Percentiles rank a stretch among this genome's conserved stretches.
These are phyloP conservation scores for Papilio protenor DNA, from an alignment of 2,888 invertebrate species.

Conservation along the genomic window DNA sequence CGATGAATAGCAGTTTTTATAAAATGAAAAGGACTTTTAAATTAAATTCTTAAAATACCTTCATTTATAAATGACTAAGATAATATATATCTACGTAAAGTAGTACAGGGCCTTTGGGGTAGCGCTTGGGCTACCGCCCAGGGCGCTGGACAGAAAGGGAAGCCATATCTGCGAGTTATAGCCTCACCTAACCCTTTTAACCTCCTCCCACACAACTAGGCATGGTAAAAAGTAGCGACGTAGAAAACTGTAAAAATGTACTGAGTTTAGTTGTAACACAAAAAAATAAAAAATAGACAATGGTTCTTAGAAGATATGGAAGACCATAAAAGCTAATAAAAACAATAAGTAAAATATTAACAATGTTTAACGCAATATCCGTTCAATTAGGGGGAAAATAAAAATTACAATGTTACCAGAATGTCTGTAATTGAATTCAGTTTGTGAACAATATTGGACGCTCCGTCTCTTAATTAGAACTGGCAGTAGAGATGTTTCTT, in stretches of 20 bases:
- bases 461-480: constrained; percentile 19
- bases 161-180: no score
- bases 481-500: not conserved
- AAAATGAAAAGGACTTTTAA: constrained; percentile 3
- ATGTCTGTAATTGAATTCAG: constrained; percentile 29
- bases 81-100: no score
- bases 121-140: no score
- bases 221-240: no score
- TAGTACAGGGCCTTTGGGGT: no score
- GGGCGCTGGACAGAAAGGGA: no score
- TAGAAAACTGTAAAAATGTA: no score
- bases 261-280: no score
- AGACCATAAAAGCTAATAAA: not conserved
- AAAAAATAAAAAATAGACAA: no score
- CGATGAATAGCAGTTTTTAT: not conserved
- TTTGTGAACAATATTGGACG: not conserved
- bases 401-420: not conserved
- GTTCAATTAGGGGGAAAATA: constrained; percentile 1
- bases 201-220: no score
- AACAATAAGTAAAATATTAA: not conserved
- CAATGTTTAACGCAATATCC: not conserved
- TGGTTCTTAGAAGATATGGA: no score
- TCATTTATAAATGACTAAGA: not conserved
- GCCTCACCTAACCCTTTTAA: no score
- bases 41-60: not conserved